Percentiles rank a stretch among this genome's conserved stretches.
These are phyloP conservation scores for Procambarus clarkii DNA, from an alignment of 1,140 invertebrate species.

Conservation along the genomic window DNA sequence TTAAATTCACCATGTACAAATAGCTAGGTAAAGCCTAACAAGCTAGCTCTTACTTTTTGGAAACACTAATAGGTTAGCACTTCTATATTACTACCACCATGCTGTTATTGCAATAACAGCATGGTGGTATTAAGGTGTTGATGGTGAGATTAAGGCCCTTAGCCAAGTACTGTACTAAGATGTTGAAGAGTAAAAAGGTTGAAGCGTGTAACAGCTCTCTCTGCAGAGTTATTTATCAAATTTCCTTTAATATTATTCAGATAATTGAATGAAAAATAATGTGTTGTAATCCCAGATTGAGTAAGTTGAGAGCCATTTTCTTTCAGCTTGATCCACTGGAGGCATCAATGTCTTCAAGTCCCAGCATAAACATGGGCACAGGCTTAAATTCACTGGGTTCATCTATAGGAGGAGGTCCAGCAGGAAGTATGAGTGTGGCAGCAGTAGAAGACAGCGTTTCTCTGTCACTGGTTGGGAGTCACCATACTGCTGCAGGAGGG, in stretches of 20 bases:
- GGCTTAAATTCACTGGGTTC: not conserved
- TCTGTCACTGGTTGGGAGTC: not conserved
- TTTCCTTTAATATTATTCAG: not conserved
- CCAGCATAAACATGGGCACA: not conserved
- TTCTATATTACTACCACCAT: no score
- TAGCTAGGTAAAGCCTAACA: no score
- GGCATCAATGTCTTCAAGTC: not conserved
- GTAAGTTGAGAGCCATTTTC: not conserved
- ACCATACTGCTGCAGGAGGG: not conserved
- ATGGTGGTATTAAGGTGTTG: no score
- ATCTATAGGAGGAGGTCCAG: not conserved
- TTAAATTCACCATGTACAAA: no score
- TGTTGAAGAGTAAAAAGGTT: not conserved
- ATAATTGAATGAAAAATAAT: not conserved
- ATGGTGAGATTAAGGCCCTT: no score
- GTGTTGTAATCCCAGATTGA: no score
- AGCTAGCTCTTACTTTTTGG: no score
- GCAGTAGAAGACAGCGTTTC: not conserved
- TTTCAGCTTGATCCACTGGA: constrained; percentile 22
- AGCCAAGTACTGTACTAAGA: not conserved
- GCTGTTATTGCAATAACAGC: no score
- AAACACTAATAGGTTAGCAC: no score
- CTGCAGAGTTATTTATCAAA: not conserved
- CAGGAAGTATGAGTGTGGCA: not conserved
- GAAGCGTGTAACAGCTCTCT: not conserved